Evolutionary conservation across 1,140 invertebrate genomes (phyloP).

Genomic region (Carposina sasakii): DNA sequence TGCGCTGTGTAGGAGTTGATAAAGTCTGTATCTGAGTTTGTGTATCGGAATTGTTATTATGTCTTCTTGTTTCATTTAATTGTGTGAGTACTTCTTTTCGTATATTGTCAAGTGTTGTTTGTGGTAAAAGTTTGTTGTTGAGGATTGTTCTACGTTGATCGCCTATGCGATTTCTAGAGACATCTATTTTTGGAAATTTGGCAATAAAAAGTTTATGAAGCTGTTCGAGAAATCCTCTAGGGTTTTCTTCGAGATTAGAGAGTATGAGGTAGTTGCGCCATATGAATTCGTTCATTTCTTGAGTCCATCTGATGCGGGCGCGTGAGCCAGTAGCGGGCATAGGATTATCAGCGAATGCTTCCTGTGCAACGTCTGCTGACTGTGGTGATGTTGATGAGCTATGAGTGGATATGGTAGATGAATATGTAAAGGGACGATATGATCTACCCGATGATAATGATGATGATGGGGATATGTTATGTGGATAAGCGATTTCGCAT

Average conservation of each 20-base stretch:
- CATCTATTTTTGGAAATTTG: conserved; percentile 14
- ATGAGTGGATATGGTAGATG: too few species aligned
- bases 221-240: background rate
- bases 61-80: too few species aligned
- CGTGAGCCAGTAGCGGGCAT: background rate
- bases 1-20: background rate
- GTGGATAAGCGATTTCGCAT: too few species aligned
- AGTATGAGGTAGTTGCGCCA: conserved; percentile 3
- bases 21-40: background rate
- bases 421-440: too few species aligned
- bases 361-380: conserved; percentile 1
- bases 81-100: conserved; percentile 9
- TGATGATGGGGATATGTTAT: too few species aligned
- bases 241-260: background rate
- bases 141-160: conserved; percentile 17
- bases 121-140: conserved; percentile 15
- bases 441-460: too few species aligned
- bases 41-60: too few species aligned
- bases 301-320: conserved; percentile 1
- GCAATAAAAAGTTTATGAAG: conserved; percentile 11
- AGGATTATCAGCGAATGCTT: background rate
- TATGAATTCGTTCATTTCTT: conserved; percentile 6
- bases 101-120: conserved; percentile 11
- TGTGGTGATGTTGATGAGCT: background rate
- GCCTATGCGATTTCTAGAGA: conserved; percentile 10